Percentiles rank a stretch among this genome's conserved stretches.
phyloP scores from a whole-genome alignment of 2,888 invertebrate species.

The Lymantria monacha region DNA sequence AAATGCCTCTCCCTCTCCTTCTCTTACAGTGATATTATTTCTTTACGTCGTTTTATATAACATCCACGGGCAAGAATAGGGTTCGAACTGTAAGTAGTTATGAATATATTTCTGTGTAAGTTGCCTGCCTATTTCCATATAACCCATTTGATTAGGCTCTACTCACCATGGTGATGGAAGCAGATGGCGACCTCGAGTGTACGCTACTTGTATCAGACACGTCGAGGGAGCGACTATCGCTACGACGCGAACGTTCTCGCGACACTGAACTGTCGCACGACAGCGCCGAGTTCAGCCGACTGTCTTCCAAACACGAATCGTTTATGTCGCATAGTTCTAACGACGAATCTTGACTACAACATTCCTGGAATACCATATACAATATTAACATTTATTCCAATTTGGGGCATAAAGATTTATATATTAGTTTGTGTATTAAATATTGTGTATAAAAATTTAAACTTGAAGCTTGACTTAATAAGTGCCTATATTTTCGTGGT shows the following conservation, averaged over 20 bases:
- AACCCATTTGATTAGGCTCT: background rate
- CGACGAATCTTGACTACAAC: slow-evolving; percentile 81
- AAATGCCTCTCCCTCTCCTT: too few species aligned
- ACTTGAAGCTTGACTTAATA: background rate
- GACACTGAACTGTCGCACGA: slow-evolving; percentile 63
- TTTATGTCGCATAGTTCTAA: slow-evolving; percentile 73
- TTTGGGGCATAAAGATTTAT: background rate
- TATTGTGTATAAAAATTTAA: background rate
- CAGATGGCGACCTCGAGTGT: slow-evolving; percentile 72
- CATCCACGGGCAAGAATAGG: too few species aligned
- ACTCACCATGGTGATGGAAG: slow-evolving; percentile 72
- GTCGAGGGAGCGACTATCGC: slow-evolving; percentile 73
- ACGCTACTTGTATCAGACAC: slow-evolving; percentile 73
- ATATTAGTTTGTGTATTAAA: background rate
- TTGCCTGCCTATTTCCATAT: too few species aligned
- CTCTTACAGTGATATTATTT: too few species aligned
- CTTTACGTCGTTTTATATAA: too few species aligned
- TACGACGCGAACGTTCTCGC: slow-evolving; percentile 68
- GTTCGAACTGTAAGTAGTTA: too few species aligned
- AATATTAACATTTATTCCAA: background rate
- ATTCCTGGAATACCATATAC: slow-evolving; percentile 58
- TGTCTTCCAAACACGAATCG: slow-evolving; percentile 65
- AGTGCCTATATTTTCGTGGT: too few species aligned
- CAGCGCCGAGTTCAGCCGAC: slow-evolving; percentile 72
- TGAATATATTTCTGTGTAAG: too few species aligned